Percentiles rank a stretch among this genome's conserved stretches.
These are phyloP conservation scores for Marisa cornuarietis DNA, from an alignment of 1,140 invertebrate species.

Conservation along the genomic window DNA sequence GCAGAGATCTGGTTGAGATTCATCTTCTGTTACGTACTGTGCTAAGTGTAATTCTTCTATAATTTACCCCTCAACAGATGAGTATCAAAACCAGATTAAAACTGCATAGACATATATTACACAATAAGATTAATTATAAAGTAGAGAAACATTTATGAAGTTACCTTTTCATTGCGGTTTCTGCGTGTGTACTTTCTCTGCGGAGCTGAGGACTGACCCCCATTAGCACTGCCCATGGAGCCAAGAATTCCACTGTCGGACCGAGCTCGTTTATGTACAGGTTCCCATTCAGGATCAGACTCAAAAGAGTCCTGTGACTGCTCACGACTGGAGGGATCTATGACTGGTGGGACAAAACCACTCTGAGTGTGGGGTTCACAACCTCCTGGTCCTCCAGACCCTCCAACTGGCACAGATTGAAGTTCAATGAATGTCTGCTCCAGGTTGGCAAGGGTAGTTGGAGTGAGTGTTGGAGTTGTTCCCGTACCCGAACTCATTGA, in stretches of 20 bases:
- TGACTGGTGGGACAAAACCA: conserved; percentile 86
- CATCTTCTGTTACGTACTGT: too few species aligned
- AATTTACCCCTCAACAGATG: too few species aligned
- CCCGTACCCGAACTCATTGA: conserved; percentile 71
- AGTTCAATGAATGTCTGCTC: conserved; percentile 79
- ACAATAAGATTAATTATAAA: neutral
- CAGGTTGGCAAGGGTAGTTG: conserved; percentile 89
- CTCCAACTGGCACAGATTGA: conserved; percentile 71
- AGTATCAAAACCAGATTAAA: too few species aligned
- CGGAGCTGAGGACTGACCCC: conserved; percentile 16
- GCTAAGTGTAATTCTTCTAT: too few species aligned
- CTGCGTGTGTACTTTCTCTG: conserved; percentile 45
- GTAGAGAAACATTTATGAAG: neutral
- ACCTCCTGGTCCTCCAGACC: conserved; percentile 52
- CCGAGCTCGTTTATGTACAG: conserved; percentile 29
- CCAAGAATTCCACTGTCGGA: conserved; percentile 13
- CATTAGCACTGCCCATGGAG: conserved; percentile 24
- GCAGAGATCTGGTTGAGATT: too few species aligned
- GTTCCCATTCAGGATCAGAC: conserved; percentile 45
- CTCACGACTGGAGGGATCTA: conserved; percentile 68
- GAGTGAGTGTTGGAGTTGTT: conserved; percentile 91
- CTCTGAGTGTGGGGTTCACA: conserved; percentile 81
- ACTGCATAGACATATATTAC: too few species aligned
- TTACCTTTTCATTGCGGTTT: conserved; percentile 51
- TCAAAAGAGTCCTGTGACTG: conserved; percentile 46